These are phyloP conservation scores for Mesochorus sp. DNA, from an alignment of 2,888 invertebrate genomes.

Conservation along the genomic window DNA sequence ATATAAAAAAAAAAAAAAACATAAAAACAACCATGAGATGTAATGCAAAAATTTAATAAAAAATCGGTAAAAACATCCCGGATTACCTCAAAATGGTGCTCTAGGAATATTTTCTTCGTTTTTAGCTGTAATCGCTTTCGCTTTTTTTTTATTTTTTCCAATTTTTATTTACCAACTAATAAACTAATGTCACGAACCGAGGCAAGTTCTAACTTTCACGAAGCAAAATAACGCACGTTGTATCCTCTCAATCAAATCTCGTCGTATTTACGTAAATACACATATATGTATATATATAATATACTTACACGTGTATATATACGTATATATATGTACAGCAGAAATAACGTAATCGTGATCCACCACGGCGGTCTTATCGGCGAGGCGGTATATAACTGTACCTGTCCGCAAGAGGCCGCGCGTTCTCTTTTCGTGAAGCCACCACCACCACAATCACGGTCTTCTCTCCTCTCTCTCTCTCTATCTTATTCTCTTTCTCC, in stretches of 20 bases:
- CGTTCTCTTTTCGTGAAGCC: constrained; percentile 32
- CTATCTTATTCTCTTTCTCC: constrained; percentile 18
- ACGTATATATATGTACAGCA: constrained; percentile 15
- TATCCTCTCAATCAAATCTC: background rate
- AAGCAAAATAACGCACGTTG: background rate
- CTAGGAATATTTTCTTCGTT: too few species aligned
- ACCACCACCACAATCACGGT: constrained; percentile 25
- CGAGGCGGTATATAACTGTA: constrained; percentile 58
- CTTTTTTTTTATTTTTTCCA: too few species aligned
- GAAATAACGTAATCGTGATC: constrained; percentile 59
- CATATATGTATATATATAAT: background rate
- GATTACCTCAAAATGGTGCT: too few species aligned
- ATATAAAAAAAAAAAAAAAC: too few species aligned
- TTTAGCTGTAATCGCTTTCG: too few species aligned
- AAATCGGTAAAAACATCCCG: too few species aligned
- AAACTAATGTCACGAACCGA: background rate
- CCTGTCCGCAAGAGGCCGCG: constrained; percentile 55
- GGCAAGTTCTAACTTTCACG: background rate
- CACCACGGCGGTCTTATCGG: constrained; percentile 60
- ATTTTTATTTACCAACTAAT: too few species aligned
- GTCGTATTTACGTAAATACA: background rate
- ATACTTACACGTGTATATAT: background rate
- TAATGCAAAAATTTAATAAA: too few species aligned
- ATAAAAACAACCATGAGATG: too few species aligned
- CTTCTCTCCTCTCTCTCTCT: constrained; percentile 22